Evolutionary conservation across 2,797 vertebrate species (phyloP).

Genomic region (Aldrovandia affinis): DNA sequence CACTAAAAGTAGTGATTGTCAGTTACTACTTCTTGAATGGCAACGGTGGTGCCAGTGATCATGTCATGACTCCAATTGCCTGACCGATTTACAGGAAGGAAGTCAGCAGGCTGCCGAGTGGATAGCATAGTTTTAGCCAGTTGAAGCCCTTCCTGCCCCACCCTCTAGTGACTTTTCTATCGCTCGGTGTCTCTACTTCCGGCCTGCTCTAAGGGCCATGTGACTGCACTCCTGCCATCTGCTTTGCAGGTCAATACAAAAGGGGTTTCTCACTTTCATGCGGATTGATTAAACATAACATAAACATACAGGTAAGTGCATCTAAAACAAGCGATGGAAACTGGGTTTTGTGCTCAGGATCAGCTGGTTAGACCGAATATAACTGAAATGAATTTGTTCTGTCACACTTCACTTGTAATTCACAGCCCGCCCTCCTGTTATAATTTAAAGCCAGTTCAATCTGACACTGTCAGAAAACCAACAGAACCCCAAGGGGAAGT

Average conservation of each 20-base stretch:
- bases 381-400: neutral
- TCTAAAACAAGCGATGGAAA: neutral
- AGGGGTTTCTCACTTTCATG: neutral
- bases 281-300: neutral
- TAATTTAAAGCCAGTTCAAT: neutral
- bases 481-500: neutral
- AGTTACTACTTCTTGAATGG: no score
- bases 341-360: neutral
- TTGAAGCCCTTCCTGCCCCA: neutral
- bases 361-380: neutral
- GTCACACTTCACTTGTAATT: neutral
- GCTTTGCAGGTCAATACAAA: neutral
- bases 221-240: neutral
- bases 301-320: neutral
- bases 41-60: neutral
- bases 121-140: neutral
- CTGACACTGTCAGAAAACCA: neutral
- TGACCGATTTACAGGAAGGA: neutral
- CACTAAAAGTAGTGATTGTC: no score
- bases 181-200: neutral
- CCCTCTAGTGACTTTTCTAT: neutral
- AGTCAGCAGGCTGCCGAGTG: no score
- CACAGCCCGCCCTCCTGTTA: neutral
- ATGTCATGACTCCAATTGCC: neutral
- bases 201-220: neutral